A percentile compares a stretch with the other conserved stretches of the same genome.
Evolutionary conservation across 2,888 invertebrate species (phyloP).

Genomic region (Drosophila putrida): DNA sequence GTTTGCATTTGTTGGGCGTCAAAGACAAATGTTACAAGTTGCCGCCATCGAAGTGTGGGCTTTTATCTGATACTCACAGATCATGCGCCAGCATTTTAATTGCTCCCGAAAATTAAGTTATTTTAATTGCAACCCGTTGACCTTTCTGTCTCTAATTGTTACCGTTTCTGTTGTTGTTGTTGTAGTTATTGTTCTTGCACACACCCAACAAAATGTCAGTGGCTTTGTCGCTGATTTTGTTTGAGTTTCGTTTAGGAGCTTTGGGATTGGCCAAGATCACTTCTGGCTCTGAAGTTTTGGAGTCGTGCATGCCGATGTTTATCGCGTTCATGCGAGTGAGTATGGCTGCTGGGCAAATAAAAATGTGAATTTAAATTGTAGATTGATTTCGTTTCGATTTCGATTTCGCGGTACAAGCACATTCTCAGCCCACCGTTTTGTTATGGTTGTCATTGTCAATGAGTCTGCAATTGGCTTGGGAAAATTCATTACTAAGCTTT

Average conservation of each 20-base stretch:
- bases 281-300: conserved; percentile 55
- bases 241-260: conserved; percentile 15
- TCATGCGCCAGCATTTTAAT: conserved; percentile 72
- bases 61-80: conserved; percentile 52
- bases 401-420: conserved; percentile 23
- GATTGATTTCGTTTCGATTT: conserved; percentile 69
- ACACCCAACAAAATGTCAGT: conserved; percentile 75
- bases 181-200: conserved; percentile 38
- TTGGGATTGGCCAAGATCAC: conserved; percentile 68
- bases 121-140: conserved; percentile 79
- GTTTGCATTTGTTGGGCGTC: conserved; percentile 33
- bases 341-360: conserved; percentile 62
- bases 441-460: conserved; percentile 49
- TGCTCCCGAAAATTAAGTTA: conserved; percentile 79
- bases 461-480: conserved; percentile 64
- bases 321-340: conserved; percentile 63
- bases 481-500: conserved; percentile 76
- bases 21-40: conserved; percentile 65
- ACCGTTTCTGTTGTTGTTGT: conserved; percentile 15
- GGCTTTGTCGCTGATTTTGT: conserved; percentile 32
- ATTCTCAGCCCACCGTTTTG: conserved; percentile 42
- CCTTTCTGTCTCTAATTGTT: conserved; percentile 52
- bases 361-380: conserved; percentile 71
- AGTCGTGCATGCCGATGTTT: conserved; percentile 70
- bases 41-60: conserved; percentile 60